These are phyloP conservation scores for Mormyrus lacerda DNA, from an alignment of 2,113 vertebrate species.

Conservation along the genomic window DNA sequence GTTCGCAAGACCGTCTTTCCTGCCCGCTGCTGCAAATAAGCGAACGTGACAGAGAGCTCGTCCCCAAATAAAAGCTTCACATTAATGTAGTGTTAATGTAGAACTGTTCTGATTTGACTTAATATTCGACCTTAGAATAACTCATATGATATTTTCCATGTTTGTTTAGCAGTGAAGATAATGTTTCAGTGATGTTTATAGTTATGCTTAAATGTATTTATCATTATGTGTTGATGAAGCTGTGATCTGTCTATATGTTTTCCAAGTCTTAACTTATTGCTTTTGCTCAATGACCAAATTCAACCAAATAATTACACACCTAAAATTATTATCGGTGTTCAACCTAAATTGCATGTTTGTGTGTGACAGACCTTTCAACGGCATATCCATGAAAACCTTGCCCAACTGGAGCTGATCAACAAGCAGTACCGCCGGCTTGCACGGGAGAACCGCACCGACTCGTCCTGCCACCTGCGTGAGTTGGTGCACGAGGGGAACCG, in stretches of 20 bases:
- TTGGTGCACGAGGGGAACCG: conserved; percentile 89
- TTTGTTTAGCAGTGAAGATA: background rate
- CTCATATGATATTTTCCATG: background rate
- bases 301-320: background rate
- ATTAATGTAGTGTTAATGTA: background rate
- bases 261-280: background rate
- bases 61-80: background rate
- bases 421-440: conserved; percentile 93
- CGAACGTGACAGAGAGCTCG: background rate
- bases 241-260: background rate
- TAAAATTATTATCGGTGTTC: background rate
- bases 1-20: conserved; percentile 45
- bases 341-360: background rate
- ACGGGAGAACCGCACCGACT: conserved; percentile 89
- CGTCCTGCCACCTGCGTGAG: conserved; percentile 71
- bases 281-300: background rate
- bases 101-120: background rate
- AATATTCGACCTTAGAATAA: background rate
- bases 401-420: conserved; percentile 93
- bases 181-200: background rate
- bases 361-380: conserved; percentile 78
- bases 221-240: background rate
- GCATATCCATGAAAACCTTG: conserved; percentile 87
- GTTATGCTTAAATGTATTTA: background rate
- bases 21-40: background rate